Base-by-base conservation (phyloP, 2,113 vertebrate species). In the Dendropsophus ebraccatus region DNA sequence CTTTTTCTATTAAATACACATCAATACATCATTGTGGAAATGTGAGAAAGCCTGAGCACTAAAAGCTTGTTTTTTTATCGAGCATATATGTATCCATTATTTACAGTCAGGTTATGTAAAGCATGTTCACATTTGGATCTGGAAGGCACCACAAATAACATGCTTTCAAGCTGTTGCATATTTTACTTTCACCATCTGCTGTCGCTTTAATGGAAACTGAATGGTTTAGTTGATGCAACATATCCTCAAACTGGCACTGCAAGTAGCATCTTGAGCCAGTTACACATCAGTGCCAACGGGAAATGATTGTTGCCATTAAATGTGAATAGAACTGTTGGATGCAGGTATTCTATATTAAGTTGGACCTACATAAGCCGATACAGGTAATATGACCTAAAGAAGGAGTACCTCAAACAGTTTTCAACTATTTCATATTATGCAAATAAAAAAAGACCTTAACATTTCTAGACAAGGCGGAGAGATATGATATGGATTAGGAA, bases 141-240 rank as follows among this genome's bases (percentile, higher is more conserved):
- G 47, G 58, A 85, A 85, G 58, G 58, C 49, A 69, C 60, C n/a
- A 23, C 47, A 85, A 56, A 74, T n/a, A 85, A 85, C 75, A 85
- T 54, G 35, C 30, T 85, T 85, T 54, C 62, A 79, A 78, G 23
- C 32, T 79, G 17, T 70, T 79, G 83, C 83, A 79, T 85, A 54
- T 79, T 79, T 85, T 49, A 79, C 41, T 85, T 78, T 85, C 74
- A 85, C 60, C 83, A 79, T 85, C 74, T 79, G 74, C 84, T 60
- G 23, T 85, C 84, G 56, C 60, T 69, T 85, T 79, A 85, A 85
- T 85, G 47, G 75, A 79, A 85, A 74, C 84, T 86, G 35, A 70
- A 81, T 72, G 62, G 50, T 52, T 72, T 60, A 81, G 84, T 86
- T 86, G 84, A 86, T 86, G 65, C 84, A 86, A 72, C 62, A 65